Base-by-base conservation (phyloP, 2,888 invertebrate genomes). In the Chouioia cunea region DNA sequence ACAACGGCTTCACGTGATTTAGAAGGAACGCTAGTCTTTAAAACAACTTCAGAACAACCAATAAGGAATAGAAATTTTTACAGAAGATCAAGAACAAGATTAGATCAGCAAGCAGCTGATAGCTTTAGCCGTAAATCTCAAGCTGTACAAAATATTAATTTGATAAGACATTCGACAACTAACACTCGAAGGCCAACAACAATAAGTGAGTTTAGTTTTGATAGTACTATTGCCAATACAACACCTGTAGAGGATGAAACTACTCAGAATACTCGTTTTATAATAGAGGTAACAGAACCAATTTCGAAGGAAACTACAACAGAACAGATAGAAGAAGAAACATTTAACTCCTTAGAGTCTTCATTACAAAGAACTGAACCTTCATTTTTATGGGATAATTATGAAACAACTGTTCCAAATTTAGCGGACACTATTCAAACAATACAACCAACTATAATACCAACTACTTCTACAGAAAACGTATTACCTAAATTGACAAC, bases 231-330 rank as follows among this genome's bases (percentile, higher is more conserved):
- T 23, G n/a, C 23, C 50, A 12, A n/a, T 56, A 44, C 23, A 18
- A 23, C 56, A n/a, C 22, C 20, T 16, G 12, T 22, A 22, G 59
- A 59, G 16, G 60, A 64, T 27, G 44, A 57, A 27, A 63, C 54
- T 57, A 12, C 12, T 16, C 16, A 16, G 16, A 50, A 50, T 36
- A 58, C 68, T 16, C 62, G 47, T 2, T 74, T 73, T 46, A 15
- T 74, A 46, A 73, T 73, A 15, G 72, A 72, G 50, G 64, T 70
- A 15, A 74, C 72, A 0, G 68, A 73, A 12, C 48, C 70, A 12
- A 10, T 56, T 2, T 22, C 54, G 3, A 54, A 15, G 22, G 72
- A 65, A 18, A 67, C 64, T 2, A 68, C 64, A 6, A 64, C 60
- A 0, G 15, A 50, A 8, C 16, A 8, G 12, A 23, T 58, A 23